Evolutionary conservation across 2,888 invertebrate genomes (phyloP).

Genomic region (Amphipyra tragopoginis): DNA sequence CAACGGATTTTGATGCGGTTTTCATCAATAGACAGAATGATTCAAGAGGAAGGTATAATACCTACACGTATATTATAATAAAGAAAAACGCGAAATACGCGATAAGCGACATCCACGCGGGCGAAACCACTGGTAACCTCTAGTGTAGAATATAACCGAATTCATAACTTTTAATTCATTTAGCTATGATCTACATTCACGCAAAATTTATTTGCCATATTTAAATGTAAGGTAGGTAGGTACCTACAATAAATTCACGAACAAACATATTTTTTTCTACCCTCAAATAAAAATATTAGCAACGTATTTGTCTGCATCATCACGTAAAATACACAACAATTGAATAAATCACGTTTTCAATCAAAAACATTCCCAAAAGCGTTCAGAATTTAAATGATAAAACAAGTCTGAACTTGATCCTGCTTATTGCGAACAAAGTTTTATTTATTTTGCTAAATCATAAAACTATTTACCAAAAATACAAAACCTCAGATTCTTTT

Average conservation of each 20-base stretch:
- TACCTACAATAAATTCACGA: slow-evolving; percentile 1
- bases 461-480: neutral
- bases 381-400: neutral
- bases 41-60: too few relatives aligned
- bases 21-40: too few relatives aligned
- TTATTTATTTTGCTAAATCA: neutral
- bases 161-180: too few relatives aligned
- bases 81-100: too few relatives aligned
- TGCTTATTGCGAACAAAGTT: neutral
- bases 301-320: neutral
- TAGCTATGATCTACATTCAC: too few relatives aligned
- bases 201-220: too few relatives aligned
- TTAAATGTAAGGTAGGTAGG: too few relatives aligned
- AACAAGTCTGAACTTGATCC: slow-evolving; percentile 37
- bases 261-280: slow-evolving; percentile 16
- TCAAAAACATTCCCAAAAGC: neutral
- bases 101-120: too few relatives aligned
- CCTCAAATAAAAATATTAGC: slow-evolving; percentile 15
- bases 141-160: too few relatives aligned
- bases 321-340: neutral
- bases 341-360: neutral
- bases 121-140: too few relatives aligned
- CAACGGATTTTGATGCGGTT: too few relatives aligned
- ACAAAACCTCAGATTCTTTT: slow-evolving; percentile 1
- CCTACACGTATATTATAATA: too few relatives aligned